These are phyloP conservation scores for Stegana nigrithorax DNA, from an alignment of 2,888 invertebrate species.

Conservation along the genomic window DNA sequence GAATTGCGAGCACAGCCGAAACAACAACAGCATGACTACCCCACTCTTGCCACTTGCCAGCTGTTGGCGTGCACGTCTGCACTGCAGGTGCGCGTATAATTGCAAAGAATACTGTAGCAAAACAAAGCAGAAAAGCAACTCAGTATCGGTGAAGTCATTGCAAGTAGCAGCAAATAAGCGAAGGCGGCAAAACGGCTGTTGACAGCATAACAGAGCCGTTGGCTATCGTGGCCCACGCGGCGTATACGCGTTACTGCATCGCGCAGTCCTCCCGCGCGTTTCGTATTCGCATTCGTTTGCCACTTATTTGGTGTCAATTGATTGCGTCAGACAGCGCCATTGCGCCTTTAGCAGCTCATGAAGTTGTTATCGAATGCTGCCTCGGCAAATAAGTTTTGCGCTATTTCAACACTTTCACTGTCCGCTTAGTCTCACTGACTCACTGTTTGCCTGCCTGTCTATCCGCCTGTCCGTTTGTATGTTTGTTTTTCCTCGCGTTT, in stretches of 20 bases:
- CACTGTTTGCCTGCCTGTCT: no score
- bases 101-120: neutral
- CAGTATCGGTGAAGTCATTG: no score
- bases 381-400: no score
- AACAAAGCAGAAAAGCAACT: neutral
- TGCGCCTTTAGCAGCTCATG: no score
- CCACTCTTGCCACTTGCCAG: no score
- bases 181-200: neutral
- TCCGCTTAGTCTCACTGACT: no score
- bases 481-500: no score
- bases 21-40: neutral
- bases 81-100: neutral
- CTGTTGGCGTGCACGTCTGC: neutral
- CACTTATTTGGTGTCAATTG: constrained; percentile 12
- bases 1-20: no score
- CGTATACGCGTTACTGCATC: neutral
- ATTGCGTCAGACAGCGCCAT: constrained; percentile 5
- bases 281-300: no score
- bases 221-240: neutral
- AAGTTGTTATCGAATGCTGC: no score
- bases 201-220: neutral
- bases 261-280: neutral
- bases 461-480: no score
- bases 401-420: no score
- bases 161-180: neutral